Base-by-base conservation (phyloP, 2,888 invertebrate genomes). In the Rhodophaea formosa region DNA sequence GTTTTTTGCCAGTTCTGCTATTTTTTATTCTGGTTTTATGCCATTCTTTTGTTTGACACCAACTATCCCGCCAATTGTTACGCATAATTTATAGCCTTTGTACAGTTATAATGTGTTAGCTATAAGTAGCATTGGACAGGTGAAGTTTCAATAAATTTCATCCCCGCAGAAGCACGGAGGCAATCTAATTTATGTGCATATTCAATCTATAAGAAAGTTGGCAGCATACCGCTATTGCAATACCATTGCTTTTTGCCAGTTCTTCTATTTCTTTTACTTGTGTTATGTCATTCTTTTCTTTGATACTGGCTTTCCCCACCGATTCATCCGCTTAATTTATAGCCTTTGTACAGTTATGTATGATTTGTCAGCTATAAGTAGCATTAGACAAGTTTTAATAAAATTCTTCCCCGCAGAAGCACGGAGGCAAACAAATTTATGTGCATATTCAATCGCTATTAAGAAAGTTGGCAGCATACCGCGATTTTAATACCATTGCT, bases 171-270 rank as follows among this genome's bases (percentile, higher is more conserved):
- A 71, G 70, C 69, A 60, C 61, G n/a, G n/a, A n/a, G n/a, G 62
- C 60, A 61, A 67, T 70, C 67, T 76, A 86, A 87, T 86, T 81
- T 87, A 87, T 86, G 85, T 81, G 80, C 87, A 86, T 86, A 84
- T 75, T 71, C 76, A 74, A 80, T 75, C 72, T 70, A 74, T 77
- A 77, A 69, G 71, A 71, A 56, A 75, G 71, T 80, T 72, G 60
- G 63, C 66, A 53, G 58, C 62, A 56, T 60, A 57, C 56, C 62
- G 54, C 63, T 54, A 63, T 62, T 60, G 60, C 64, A 67, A 69
- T 68, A 66, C 74, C 72, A 83, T 81, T 80, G 78, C 75, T n/a
- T n/a, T n/a, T n/a, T n/a, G n/a, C n/a, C 14, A 49, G 30, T 42
- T 79, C 30, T 35, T 46, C 43, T 46, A 23, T 52, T 57, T 53